Conservation (phyloP, 1,140 invertebrate genomes). For the Drosophila auraria region DNA sequence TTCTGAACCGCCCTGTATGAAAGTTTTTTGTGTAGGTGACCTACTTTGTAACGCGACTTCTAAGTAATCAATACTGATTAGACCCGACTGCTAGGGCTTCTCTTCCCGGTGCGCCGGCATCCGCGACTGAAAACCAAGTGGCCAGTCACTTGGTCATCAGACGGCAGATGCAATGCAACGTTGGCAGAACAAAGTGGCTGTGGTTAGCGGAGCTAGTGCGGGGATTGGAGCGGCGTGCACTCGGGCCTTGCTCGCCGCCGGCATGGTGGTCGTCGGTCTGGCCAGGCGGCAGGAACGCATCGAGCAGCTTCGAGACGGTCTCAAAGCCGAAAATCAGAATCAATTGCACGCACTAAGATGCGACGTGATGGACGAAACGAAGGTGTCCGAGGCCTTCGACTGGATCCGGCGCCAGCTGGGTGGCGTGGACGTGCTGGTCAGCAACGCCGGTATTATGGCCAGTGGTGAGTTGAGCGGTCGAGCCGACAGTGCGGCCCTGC, state of each 20-base stretch:
- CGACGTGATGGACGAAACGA: constrained; percentile 89
- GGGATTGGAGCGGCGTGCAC: constrained; percentile 87
- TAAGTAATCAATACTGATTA: constrained; percentile 25
- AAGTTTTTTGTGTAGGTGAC: constrained; percentile 1
- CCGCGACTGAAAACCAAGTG: not conserved
- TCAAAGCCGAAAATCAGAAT: constrained; percentile 36
- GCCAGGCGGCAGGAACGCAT: constrained; percentile 88
- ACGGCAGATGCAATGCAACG: constrained; percentile 65
- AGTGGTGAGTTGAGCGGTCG: constrained; percentile 86
- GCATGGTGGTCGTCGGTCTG: constrained; percentile 89
- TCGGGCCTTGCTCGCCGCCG: constrained; percentile 85
- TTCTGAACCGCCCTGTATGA: too few relatives aligned
- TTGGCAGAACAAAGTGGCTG: constrained; percentile 81
- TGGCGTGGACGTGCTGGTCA: constrained; percentile 90
- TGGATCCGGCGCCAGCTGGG: constrained; percentile 88
- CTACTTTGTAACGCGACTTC: constrained; percentile 6
- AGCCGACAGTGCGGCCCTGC: constrained; percentile 76
- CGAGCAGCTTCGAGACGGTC: constrained; percentile 81
- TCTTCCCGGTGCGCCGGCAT: not conserved
- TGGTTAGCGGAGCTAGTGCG: constrained; percentile 85
- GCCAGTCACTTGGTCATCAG: constrained; percentile 41
- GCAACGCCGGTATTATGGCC: constrained; percentile 89
- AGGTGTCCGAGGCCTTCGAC: constrained; percentile 88
- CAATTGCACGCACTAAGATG: constrained; percentile 86
- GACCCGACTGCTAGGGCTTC: constrained; percentile 20